Evolutionary conservation across 2,888 invertebrate genomes (phyloP), one percentile per base, ranked within the genome.

Genomic region (Drosophila greeni): DNA sequence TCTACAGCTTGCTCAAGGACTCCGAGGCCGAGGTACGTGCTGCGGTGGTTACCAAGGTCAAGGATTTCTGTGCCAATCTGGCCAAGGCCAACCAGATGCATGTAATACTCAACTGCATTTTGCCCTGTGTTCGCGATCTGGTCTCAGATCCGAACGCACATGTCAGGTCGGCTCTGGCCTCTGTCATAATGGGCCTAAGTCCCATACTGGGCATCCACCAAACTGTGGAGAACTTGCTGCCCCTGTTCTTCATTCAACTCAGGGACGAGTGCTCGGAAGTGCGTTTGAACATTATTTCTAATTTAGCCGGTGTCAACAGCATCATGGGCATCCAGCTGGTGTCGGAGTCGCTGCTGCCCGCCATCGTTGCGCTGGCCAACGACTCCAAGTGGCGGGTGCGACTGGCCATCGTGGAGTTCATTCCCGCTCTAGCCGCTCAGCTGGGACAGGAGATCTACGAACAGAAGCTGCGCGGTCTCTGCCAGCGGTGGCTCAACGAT

Each of bases 201-300:
- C 99, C 99, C 26, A 97, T 99, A 82, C 92, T 99, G 39, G 99
- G 99, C 59, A 94, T 98, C 75, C 95, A 97, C 89, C 97, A 97
- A 90, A 98, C 98, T 43, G 95, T 99, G 62, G 98, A 98, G 87
- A 98, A 99, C 88, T 91, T 99, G 45, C 90, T 99, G 76, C 99
- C 99, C 0, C 89, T 99, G 70, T 99, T 99, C 91, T 92, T 99
- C 65, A 95, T 95, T 43, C 96, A 99, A 89, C 91, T 99, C 42
- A 98, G 98, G 90, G 98, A 98, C 86, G 98, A 99, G 87, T 99
- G 98, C 89, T 98, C 99, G 0, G 99, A 99, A 91, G 99, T 99
- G 42, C 92, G 99, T 75, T 92, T 99, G 24, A 99, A 99, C 89
- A 99, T 99, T 59, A 99, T 99, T 86, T 99, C 98, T 16, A 99